Percentiles rank a stretch among this genome's conserved stretches.
Conservation (phyloP, 2,888 invertebrate genomes). For the Euzetes globulus region DNA sequence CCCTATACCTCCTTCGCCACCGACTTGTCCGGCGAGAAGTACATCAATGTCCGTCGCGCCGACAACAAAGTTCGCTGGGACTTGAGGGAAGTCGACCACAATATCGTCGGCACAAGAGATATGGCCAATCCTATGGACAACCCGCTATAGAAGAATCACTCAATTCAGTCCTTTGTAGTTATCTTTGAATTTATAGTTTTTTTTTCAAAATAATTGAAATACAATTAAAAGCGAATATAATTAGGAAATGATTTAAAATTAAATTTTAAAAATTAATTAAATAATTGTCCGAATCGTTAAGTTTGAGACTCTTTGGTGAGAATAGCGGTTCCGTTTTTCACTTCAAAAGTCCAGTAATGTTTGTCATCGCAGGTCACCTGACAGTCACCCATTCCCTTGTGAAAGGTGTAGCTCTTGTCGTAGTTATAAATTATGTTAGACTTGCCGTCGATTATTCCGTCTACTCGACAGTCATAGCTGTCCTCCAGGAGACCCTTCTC, state of each 20-base stretch:
- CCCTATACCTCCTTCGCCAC: too few relatives aligned
- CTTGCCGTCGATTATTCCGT: conserved; percentile 7
- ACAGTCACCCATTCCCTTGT: conserved; percentile 16
- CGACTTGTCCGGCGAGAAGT: not conserved
- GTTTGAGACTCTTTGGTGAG: conserved; percentile 13
- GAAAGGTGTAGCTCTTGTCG: conserved; percentile 23
- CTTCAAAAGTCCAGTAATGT: conserved; percentile 20
- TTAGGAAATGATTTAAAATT: not conserved
- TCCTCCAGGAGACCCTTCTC: conserved; percentile 1
- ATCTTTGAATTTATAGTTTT: too few relatives aligned
- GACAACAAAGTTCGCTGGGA: not conserved
- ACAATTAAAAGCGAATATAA: not conserved
- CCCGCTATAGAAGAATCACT: not conserved
- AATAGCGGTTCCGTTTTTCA: conserved; percentile 13
- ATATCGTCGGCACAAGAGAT: not conserved
- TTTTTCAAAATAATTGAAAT: not conserved
- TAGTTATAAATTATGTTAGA: conserved; percentile 24
- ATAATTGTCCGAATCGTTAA: not conserved
- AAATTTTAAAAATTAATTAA: not conserved
- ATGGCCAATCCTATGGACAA: not conserved
- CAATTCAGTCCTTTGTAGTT: too few relatives aligned
- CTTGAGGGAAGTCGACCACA: not conserved
- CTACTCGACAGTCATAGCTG: not conserved
- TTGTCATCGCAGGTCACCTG: conserved; percentile 9
- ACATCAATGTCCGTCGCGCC: not conserved